Percentiles rank a stretch among this genome's conserved stretches.
phyloP scores from a whole-genome alignment of 2,797 vertebrate species.

The Brachyalestes nurse region DNA sequence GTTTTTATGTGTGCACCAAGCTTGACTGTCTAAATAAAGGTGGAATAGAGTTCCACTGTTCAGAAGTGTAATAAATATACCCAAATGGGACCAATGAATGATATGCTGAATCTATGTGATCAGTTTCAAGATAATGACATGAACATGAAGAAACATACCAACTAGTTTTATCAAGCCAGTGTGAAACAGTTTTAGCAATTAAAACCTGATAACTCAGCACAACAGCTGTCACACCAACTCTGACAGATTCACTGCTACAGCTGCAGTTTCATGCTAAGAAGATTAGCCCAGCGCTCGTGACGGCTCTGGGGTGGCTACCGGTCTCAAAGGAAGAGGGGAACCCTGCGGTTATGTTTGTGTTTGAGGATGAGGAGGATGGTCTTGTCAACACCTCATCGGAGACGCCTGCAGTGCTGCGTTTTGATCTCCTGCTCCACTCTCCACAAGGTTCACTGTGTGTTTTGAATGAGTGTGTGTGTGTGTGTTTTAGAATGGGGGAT shows the following conservation, averaged over 20 bases:
- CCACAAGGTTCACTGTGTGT: conserved; percentile 35
- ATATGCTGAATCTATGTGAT: too few relatives aligned
- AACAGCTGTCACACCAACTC: conserved; percentile 13
- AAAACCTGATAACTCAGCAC: background rate
- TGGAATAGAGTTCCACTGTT: too few relatives aligned
- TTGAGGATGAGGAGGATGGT: conserved; percentile 56
- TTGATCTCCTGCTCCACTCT: conserved; percentile 28
- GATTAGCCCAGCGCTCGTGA: background rate
- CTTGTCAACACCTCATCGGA: conserved; percentile 36
- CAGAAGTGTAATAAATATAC: too few relatives aligned
- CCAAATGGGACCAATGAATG: too few relatives aligned
- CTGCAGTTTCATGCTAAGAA: conserved; percentile 16
- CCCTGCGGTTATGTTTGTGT: conserved; percentile 29
- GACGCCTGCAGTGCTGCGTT: conserved; percentile 24
- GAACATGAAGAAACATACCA: too few relatives aligned
- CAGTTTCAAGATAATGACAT: too few relatives aligned
- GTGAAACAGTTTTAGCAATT: background rate
- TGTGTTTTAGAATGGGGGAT: conserved; percentile 5
- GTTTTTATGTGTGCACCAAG: too few relatives aligned
- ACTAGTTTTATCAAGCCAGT: too few relatives aligned
- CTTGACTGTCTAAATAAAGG: too few relatives aligned
- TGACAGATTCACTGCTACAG: background rate
- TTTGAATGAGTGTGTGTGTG: background rate
- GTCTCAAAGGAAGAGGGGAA: conserved; percentile 33
- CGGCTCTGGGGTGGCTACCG: background rate